Evolutionary conservation across 2,797 vertebrate species (phyloP), one percentile per base, ranked within the genome.

Genomic region (Furcifer pardalis): DNA sequence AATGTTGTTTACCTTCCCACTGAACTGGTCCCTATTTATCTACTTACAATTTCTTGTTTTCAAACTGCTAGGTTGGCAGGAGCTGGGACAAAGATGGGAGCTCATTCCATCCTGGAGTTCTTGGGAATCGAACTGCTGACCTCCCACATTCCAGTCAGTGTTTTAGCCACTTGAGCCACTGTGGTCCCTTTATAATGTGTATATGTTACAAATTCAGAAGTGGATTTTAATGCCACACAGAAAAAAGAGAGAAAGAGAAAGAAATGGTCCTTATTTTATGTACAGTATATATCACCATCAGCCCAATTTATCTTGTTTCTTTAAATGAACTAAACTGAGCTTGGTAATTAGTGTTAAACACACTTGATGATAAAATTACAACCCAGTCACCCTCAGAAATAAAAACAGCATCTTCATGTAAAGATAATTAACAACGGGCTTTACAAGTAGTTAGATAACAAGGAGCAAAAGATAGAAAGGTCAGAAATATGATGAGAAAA

Each of bases 321-420:
- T 66, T 82, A 87, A 87, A 87, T 13, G n/a, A n/a, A n/a, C n/a
- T 59, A 75, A 30, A 2, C 5, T 82, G 0, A 0, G 19, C 62
- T 35, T 49, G n/a, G 4, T 32, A 69, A 81, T 87, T 92, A 46
- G 72, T 83, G 79, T 80, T 87, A 82, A 79, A 4, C 4, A 77
- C 1, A 32, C 6, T 30, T 78, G 75, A 79, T 65, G 2, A 7
- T 74, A 73, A 84, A 82, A 89, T 78, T 87, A 65, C 12, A 0
- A 71, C 27, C 12, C 86, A 30, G 60, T 62, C 60, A 62, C 75
- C 73, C 44, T 76, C 25, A 12, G 23, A 68, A 84, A 81, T 30
- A 90, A 81, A 60, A 59, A 79, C 8, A 87, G 6, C 30, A 86
- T 23, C 69, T 90, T 91, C 1, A 19, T 91, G 82, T 81, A 62